phyloP scores from a whole-genome alignment of 1,140 invertebrate genomes.

The Pseudachorutes palmiensis region DNA sequence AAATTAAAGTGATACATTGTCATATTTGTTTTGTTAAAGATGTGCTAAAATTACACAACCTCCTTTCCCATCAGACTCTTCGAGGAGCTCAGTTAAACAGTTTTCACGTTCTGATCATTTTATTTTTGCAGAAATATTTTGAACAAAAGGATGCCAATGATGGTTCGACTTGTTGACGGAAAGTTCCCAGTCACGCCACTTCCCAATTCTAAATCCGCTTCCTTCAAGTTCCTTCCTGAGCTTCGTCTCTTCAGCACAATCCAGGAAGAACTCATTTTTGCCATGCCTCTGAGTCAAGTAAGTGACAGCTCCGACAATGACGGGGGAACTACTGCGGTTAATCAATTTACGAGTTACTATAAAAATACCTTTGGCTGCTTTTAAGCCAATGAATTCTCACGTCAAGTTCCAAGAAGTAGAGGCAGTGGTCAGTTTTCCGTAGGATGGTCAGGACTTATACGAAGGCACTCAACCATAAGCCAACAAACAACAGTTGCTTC shows the following conservation, averaged over 20 bases:
- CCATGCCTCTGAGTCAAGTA: conserved; percentile 64
- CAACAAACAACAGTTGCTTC: too few relatives aligned
- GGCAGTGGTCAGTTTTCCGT: too few relatives aligned
- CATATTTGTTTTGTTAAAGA: too few relatives aligned
- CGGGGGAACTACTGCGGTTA: too few relatives aligned
- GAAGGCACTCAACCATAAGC: too few relatives aligned
- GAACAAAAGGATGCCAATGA: conserved; percentile 77
- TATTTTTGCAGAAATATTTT: conserved; percentile 59
- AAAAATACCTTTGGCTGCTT: too few relatives aligned
- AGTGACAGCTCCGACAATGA: conserved; percentile 25
- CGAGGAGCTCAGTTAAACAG: not conserved
- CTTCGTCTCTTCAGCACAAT: conserved; percentile 72
- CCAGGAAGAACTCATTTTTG: conserved; percentile 71
- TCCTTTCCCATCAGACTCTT: not conserved
- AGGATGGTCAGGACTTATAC: too few relatives aligned
- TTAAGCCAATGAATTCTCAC: too few relatives aligned
- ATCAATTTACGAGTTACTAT: too few relatives aligned
- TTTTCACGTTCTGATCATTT: not conserved
- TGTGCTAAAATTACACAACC: too few relatives aligned
- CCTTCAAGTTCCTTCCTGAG: conserved; percentile 70
- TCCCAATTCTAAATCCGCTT: conserved; percentile 50
- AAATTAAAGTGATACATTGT: too few relatives aligned
- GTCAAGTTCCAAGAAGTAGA: too few relatives aligned
- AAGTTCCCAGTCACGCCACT: conserved; percentile 54
- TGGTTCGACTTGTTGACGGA: conserved; percentile 80